A percentile compares a stretch with the other conserved stretches of the same genome.
Evolutionary conservation across 2,797 vertebrate species (phyloP).

Genomic region (Anniella stebbinsi): DNA sequence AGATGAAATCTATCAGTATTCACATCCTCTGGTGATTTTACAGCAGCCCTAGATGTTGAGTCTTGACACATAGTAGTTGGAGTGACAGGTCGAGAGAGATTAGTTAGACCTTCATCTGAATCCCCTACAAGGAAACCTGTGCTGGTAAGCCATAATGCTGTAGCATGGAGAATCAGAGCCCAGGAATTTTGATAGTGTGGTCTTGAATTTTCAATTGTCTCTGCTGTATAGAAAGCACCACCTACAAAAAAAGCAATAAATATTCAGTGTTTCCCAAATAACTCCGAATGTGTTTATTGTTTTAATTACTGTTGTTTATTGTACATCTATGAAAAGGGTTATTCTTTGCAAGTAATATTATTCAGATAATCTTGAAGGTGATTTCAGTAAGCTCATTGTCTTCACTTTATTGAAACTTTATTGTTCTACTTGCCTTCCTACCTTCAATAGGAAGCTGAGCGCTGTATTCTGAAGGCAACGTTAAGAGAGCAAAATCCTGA

Average conservation of each 20-base stretch:
- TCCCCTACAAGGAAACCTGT: slow-evolving; percentile 84
- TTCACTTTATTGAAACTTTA: background rate
- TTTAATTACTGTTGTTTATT: background rate
- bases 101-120: slow-evolving; percentile 85
- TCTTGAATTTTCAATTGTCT: slow-evolving; percentile 87
- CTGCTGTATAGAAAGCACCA: slow-evolving; percentile 91
- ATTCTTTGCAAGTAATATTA: background rate
- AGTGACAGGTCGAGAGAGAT: slow-evolving; percentile 92
- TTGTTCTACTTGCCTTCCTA: slow-evolving; percentile 67
- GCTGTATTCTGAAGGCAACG: slow-evolving; percentile 84
- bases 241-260: slow-evolving; percentile 76
- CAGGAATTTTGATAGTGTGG: slow-evolving; percentile 88
- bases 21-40: slow-evolving; percentile 91
- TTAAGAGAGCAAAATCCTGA: slow-evolving; percentile 91
- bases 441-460: slow-evolving; percentile 86
- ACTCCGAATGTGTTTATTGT: background rate
- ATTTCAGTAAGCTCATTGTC: slow-evolving; percentile 5
- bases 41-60: slow-evolving; percentile 76
- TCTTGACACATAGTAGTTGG: slow-evolving; percentile 92
- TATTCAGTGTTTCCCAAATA: slow-evolving; percentile 24
- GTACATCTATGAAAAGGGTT: background rate
- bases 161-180: slow-evolving; percentile 91
- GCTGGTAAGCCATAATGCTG: slow-evolving; percentile 92
- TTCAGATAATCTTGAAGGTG: background rate
- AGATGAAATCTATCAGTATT: slow-evolving; percentile 90